These are phyloP conservation scores for Phyllotreta cruciferae DNA, from an alignment of 2,888 invertebrate genomes.

Conservation along the genomic window DNA sequence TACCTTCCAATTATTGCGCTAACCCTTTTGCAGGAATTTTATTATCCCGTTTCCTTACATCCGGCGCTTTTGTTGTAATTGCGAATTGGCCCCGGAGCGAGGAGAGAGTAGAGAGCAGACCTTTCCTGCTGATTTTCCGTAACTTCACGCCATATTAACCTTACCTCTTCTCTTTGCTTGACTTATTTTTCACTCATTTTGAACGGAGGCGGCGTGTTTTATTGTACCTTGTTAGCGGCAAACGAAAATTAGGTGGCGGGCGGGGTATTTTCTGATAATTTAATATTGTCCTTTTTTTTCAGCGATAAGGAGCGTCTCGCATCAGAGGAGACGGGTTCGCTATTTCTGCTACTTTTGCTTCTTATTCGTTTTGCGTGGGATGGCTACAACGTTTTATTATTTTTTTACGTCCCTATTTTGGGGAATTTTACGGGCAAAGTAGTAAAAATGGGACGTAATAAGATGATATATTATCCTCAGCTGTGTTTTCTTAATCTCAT, in stretches of 20 bases:
- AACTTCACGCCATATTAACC: slow-evolving; percentile 40
- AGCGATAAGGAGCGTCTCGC: too few species aligned
- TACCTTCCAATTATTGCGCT: background rate
- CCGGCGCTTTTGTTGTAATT: slow-evolving; percentile 42
- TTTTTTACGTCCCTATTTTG: too few species aligned
- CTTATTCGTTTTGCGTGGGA: too few species aligned
- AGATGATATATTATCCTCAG: too few species aligned
- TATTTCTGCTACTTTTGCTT: too few species aligned
- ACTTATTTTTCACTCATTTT: slow-evolving; percentile 35
- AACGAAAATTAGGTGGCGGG: slow-evolving; percentile 23
- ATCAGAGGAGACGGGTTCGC: too few species aligned
- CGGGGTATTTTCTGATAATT: slow-evolving; percentile 21
- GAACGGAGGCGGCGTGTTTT: slow-evolving; percentile 20
- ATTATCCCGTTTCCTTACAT: slow-evolving; percentile 38
- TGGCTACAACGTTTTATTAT: too few species aligned
- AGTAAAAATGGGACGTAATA: too few species aligned
- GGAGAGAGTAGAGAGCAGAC: slow-evolving; percentile 7
- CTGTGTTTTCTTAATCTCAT: too few species aligned
- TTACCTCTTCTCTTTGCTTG: slow-evolving; percentile 36
- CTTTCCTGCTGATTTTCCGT: slow-evolving; percentile 39
- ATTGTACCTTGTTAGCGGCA: slow-evolving; percentile 31
- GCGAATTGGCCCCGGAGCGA: slow-evolving; percentile 36
- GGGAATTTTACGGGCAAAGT: too few species aligned
- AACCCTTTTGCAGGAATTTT: slow-evolving; percentile 8
- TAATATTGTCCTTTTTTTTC: slow-evolving; percentile 16